A percentile compares a stretch with the other conserved stretches of the same genome.
Conservation (phyloP, 2,113 vertebrate species). For the Melanerpes aurifrons region DNA sequence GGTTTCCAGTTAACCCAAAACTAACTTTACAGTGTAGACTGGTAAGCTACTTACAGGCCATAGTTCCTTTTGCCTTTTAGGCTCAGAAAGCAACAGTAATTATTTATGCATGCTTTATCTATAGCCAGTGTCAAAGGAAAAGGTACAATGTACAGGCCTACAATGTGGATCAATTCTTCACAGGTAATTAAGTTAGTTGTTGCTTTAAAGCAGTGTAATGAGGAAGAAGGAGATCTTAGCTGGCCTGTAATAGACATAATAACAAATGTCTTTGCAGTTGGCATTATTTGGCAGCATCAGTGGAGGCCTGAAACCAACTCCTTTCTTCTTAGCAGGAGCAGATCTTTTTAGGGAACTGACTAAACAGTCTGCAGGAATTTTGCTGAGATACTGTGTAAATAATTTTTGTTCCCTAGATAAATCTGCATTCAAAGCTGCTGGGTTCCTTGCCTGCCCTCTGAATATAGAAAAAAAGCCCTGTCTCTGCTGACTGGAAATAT, state of each 20-base stretch:
- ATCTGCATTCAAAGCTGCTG: not conserved
- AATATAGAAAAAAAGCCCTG: not conserved
- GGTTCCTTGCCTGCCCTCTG: not conserved
- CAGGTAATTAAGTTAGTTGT: not conserved
- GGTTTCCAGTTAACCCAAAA: slow-evolving; percentile 17
- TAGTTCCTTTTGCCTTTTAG: not conserved
- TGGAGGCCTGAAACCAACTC: not conserved
- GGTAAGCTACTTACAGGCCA: not conserved
- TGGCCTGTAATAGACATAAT: not conserved
- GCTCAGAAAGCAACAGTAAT: not conserved
- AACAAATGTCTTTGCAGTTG: not conserved
- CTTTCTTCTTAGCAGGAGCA: not conserved
- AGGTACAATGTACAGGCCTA: not conserved
- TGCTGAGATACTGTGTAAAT: not conserved
- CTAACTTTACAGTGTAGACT: not conserved
- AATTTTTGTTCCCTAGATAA: not conserved
- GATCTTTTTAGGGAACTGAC: not conserved
- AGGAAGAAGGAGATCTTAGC: not conserved
- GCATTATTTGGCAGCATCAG: not conserved
- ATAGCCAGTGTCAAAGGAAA: not conserved
- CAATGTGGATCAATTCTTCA: not conserved
- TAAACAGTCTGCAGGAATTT: not conserved
- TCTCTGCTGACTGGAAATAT: not conserved
- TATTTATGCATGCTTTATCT: accelerated
- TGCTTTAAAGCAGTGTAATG: not conserved